Conservation (phyloP, 92 coral and sea anemone species). For the Phenganax subtilis region DNA sequence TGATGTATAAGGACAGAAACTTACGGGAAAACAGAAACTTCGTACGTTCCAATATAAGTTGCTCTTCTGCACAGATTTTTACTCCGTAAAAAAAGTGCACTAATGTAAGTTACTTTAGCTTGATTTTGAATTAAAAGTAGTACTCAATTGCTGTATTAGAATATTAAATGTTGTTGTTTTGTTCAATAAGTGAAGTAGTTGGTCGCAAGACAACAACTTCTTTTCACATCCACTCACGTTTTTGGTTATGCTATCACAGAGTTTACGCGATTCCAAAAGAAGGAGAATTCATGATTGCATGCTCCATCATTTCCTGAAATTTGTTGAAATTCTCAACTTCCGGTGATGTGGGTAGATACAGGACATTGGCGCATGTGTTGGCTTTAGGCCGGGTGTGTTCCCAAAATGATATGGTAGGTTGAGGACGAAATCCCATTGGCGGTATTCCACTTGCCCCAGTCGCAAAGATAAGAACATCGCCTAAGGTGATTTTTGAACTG, state of each 20-base stretch:
- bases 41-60: too few relatives aligned
- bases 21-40: too few relatives aligned
- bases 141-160: too few relatives aligned
- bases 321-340: slow-evolving; percentile 11
- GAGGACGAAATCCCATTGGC: slow-evolving; percentile 30
- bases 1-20: too few relatives aligned
- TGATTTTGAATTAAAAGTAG: too few relatives aligned
- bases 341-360: slow-evolving; percentile 12
- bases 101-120: too few relatives aligned
- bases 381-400: slow-evolving; percentile 3
- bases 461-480: slow-evolving; percentile 15
- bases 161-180: too few relatives aligned
- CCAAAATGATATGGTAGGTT: slow-evolving; percentile 11
- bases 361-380: slow-evolving; percentile 23
- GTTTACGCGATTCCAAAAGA: neutral
- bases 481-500: neutral
- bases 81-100: too few relatives aligned
- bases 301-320: slow-evolving; percentile 22
- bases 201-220: neutral
- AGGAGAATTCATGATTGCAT: neutral
- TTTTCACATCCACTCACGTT: neutral
- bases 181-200: neutral
- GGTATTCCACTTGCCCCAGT: slow-evolving; percentile 30
- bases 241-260: neutral
- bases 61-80: too few relatives aligned